Percentiles rank a stretch among this genome's conserved stretches.
phyloP scores from a whole-genome alignment of 2,888 invertebrate species.

The Arge pagana region DNA sequence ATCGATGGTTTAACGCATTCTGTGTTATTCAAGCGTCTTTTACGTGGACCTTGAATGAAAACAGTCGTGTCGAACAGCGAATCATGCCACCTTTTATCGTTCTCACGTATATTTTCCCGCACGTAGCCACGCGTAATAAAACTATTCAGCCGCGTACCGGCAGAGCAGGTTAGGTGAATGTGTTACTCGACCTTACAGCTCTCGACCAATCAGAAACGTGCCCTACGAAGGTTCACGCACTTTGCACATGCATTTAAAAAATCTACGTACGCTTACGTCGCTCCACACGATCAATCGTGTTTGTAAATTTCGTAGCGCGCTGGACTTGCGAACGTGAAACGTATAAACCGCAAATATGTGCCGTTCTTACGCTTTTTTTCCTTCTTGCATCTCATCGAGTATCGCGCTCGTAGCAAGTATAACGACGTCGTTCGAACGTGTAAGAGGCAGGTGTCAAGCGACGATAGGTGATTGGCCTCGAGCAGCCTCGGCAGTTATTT shows the following conservation, averaged over 20 bases:
- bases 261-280: neutral
- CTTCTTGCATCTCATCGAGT: neutral
- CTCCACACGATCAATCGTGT: neutral
- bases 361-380: neutral
- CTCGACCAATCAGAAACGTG: slow-evolving; percentile 9
- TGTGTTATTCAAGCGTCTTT: neutral
- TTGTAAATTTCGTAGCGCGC: neutral
- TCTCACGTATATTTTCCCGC: neutral
- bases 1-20: neutral
- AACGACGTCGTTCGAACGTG: too few species aligned
- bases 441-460: neutral
- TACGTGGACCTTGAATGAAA: neutral
- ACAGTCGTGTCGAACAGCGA: neutral
- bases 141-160: slow-evolving; percentile 35
- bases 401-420: too few species aligned
- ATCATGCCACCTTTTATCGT: neutral
- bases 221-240: slow-evolving; percentile 17
- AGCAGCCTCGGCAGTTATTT: slow-evolving; percentile 1
- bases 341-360: neutral
- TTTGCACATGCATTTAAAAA: slow-evolving; percentile 15
- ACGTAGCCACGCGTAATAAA: neutral
- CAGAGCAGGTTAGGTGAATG: slow-evolving; percentile 42
- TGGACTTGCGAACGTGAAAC: neutral
- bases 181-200: slow-evolving; percentile 11
- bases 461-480: slow-evolving; percentile 3